phyloP scores from a whole-genome alignment of 2,888 invertebrate species.

The Microctonus brassicae region DNA sequence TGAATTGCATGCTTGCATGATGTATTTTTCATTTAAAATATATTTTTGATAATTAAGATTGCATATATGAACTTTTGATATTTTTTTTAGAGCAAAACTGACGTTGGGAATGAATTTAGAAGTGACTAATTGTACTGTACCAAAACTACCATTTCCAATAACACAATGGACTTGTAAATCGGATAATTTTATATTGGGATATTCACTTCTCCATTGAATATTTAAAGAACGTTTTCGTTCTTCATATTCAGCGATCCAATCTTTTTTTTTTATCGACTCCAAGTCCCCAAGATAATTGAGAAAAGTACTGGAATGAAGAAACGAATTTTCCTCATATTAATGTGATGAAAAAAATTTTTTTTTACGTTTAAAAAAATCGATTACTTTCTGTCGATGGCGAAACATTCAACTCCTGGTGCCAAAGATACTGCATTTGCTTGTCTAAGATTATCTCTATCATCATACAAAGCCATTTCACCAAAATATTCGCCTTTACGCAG shows the following conservation, averaged over 20 bases:
- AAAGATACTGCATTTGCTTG: constrained; percentile 91
- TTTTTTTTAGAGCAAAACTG: constrained; percentile 76
- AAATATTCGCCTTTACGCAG: constrained; percentile 85
- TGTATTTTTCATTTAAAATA: constrained; percentile 76
- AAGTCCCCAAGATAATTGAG: constrained; percentile 85
- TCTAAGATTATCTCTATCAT: constrained; percentile 76
- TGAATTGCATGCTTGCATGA: constrained; percentile 76
- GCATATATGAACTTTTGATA: constrained; percentile 76
- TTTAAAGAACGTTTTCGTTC: constrained; percentile 41
- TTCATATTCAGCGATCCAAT: constrained; percentile 51
- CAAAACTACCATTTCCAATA: constrained; percentile 92
- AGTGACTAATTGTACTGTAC: constrained; percentile 81
- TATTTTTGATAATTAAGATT: constrained; percentile 76
- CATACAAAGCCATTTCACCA: constrained; percentile 88
- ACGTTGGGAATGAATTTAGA: constrained; percentile 56
- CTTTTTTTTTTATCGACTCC: constrained; percentile 74
- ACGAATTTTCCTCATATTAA: not conserved
- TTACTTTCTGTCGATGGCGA: constrained; percentile 86
- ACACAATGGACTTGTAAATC: constrained; percentile 86
- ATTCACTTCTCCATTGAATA: constrained; percentile 66
- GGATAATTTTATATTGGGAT: constrained; percentile 78
- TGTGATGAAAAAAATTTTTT: too few relatives aligned
- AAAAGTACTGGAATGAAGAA: constrained; percentile 74
- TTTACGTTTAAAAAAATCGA: too few relatives aligned
- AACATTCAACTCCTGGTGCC: constrained; percentile 85